Conservation (phyloP, 2,888 invertebrate genomes). For the Notodonta dromedarius region DNA sequence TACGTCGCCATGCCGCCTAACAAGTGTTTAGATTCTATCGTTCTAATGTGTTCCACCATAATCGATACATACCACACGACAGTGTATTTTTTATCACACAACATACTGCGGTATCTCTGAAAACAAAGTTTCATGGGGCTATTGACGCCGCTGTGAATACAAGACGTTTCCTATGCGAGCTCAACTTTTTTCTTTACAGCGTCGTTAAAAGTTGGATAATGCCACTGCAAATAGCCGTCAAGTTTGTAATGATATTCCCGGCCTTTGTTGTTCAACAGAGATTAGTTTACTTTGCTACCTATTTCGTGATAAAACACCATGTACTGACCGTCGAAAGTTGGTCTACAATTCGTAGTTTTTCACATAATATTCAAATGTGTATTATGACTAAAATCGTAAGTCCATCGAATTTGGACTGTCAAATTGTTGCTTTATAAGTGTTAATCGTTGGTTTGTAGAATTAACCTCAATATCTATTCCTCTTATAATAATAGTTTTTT, state of each 20-base stretch:
- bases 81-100: slow-evolving; percentile 43
- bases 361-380: too few species aligned
- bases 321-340: too few species aligned
- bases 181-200: slow-evolving; percentile 30
- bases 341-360: too few species aligned
- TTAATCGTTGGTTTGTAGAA: too few species aligned
- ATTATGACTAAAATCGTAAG: too few species aligned
- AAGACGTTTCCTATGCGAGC: slow-evolving; percentile 28
- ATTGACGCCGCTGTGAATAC: slow-evolving; percentile 33
- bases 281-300: background rate
- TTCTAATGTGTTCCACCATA: slow-evolving; percentile 65
- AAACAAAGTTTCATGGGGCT: slow-evolving; percentile 36
- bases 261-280: background rate
- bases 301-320: too few species aligned
- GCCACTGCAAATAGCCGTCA: slow-evolving; percentile 25
- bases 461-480: too few species aligned
- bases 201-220: slow-evolving; percentile 36
- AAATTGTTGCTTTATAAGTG: too few species aligned
- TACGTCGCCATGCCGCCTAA: slow-evolving; percentile 61
- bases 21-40: slow-evolving; percentile 72
- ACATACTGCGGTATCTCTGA: slow-evolving; percentile 28
- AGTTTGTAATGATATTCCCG: slow-evolving; percentile 21
- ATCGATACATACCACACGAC: slow-evolving; percentile 57
- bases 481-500: too few species aligned
- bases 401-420: too few species aligned